Base-by-base conservation (phyloP, 2,888 invertebrate genomes). In the Boloria selene region DNA sequence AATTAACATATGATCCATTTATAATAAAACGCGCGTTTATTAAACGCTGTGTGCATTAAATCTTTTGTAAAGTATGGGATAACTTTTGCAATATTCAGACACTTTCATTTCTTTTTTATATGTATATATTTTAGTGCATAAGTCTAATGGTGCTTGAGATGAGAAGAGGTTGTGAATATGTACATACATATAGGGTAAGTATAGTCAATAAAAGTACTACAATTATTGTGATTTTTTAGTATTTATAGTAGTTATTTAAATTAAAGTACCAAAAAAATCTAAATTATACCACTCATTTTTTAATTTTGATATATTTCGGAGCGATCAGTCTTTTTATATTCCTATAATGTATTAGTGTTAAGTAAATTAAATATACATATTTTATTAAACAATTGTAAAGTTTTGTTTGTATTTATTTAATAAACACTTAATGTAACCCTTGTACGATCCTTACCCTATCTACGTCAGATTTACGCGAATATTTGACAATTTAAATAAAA, bases 221-320 rank as follows among this genome's bases (percentile, higher is more conserved):
- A 44, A 51, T 52, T 56, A 56, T 61, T 64, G 64, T 61, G 64
- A 67, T 61, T 49, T 22, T 63, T 59, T 65, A 61, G 60, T 60
- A 65, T 60, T 65, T 64, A 64, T 38, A 38, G 7, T 38, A 38
- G 31, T 38, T 38, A 38, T 38, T 62, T 62, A 53, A 22, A 10
- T 10, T 16, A 53, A 53, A 53, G 13, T 53, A 53, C 53, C 53
- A 53, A 53, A 53, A 38, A 53, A 10, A 16, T 16, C 13, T n/a
- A 4, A 31, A 53, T 31, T 31, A 16, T 3, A n/a, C 16, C 7
- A 26, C 14, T 16, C 10, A 31, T 31, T 14, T 14, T 22, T 10
- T 26, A 26, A 26, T 52, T 26, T n/a, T 31, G 4, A 26, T 31
- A 31, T 31, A 52, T 16, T n/a, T n/a, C n/a, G 2, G 16, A 31